Conservation (phyloP, 1,140 invertebrate species). For the Latrodectus geometricus region DNA sequence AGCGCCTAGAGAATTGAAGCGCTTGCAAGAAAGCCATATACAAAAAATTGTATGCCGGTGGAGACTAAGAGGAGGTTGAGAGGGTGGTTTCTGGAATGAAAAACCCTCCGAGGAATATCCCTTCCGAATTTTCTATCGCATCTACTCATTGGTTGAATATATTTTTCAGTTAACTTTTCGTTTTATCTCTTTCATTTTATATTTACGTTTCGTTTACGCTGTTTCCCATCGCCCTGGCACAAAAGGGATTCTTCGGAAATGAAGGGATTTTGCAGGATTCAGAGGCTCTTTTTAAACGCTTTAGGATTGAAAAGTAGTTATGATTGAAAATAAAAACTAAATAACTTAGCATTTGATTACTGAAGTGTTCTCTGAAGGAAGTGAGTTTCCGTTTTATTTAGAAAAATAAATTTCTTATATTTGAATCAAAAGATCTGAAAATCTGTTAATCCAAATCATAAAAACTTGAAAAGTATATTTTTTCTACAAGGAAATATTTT, state of each 20-base stretch:
- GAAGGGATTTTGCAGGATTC: constrained; percentile 17
- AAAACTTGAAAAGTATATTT: no score
- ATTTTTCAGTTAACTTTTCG: constrained; percentile 16
- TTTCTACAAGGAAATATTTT: no score
- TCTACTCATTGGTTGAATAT: constrained; percentile 58
- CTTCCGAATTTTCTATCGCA: constrained; percentile 44
- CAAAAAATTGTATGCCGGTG: constrained; percentile 23
- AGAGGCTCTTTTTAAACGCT: neutral
- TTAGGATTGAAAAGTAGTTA: constrained; percentile 19
- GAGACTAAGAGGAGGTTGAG: neutral
- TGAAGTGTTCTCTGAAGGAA: neutral
- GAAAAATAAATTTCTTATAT: no score
- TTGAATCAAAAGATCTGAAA: no score
- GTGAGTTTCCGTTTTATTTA: no score
- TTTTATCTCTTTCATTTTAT: constrained; percentile 8
- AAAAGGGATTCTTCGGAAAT: constrained; percentile 30
- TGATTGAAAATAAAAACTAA: constrained; percentile 50
- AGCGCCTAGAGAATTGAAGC: constrained; percentile 40
- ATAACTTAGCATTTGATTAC: constrained; percentile 58
- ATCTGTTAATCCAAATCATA: no score
- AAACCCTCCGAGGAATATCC: constrained; percentile 54
- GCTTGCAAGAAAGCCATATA: constrained; percentile 12
- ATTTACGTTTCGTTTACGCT: constrained; percentile 48
- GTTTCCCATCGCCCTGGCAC: constrained; percentile 9
- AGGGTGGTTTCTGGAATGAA: constrained; percentile 31